Base-by-base conservation (phyloP, 2,113 vertebrate genomes). In the Urocitellus parryii region DNA sequence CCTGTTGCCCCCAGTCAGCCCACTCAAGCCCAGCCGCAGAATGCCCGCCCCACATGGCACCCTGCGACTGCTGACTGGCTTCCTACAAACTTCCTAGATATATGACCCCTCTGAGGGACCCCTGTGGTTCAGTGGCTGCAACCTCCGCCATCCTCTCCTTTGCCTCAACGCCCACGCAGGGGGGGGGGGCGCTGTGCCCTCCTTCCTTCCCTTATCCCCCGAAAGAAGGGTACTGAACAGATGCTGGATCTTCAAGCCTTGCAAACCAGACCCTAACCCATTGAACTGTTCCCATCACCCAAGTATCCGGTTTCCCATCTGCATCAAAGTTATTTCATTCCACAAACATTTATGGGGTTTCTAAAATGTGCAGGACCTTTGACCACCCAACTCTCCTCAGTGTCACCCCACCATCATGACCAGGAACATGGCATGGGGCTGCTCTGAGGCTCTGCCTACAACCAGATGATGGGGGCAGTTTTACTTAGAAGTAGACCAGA, bases 121-220 rank as follows among this genome's bases (percentile, higher is more conserved):
- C 90, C 76, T 97, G 95, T 94, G 97, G 96, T 98, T 96, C 73
- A 0, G 91, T 58, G 93, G 95, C 91, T 94, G 39, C 91, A 96
- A 96, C 97, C 96, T 97, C 94, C 61, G 0, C 88, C 96, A 96
- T 78, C 96, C 95, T 96, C 90, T 91, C 83, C 88, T 90, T 95
- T 93, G 93, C 88, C 91, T 81, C 95, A 37, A 92, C 72, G 1
- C 93, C 95, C 94, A 95, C 93, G 4, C 4, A 0, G 32, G 65
- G 72, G 53, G n/a, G 20, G 20, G n/a, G n/a, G n/a, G n/a, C 42
- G 29, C 84, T 1, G 18, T 18, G 48, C 70, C 89, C 70, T 4
- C 73, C 51, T n/a, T 37, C 17, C 86, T 79, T 6, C 48, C 18
- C 56, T 32, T 2, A 13, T 27, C 88, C 88, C 76, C 85, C 5